Conservation (phyloP, 2,888 invertebrate species). For the Elegia similella region DNA sequence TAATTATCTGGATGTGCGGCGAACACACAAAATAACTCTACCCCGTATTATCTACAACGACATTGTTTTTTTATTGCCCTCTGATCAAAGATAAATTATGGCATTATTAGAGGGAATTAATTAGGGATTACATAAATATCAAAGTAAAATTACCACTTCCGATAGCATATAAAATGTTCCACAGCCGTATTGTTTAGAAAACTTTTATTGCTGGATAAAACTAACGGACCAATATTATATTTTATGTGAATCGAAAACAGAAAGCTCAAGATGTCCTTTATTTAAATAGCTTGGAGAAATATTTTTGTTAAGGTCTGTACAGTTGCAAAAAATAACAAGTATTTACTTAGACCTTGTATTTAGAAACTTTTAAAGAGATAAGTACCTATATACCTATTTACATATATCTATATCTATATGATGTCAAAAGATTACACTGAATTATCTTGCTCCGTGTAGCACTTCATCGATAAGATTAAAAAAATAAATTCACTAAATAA, state of each 20-base stretch:
- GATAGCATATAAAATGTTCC: no score
- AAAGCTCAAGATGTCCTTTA: not conserved
- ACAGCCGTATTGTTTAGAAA: no score
- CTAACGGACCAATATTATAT: constrained; percentile 9
- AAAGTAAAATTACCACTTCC: no score
- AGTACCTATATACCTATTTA: not conserved
- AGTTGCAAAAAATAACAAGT: not conserved
- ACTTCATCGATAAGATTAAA: constrained; percentile 14
- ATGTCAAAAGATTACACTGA: not conserved
- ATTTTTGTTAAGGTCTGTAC: not conserved
- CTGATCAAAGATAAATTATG: no score
- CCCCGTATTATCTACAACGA: no score
- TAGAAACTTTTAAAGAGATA: no score
- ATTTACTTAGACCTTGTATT: no score
- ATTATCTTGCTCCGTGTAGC: constrained; percentile 4
- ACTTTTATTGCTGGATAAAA: not conserved
- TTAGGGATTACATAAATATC: no score
- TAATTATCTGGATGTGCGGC: no score
- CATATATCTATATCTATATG: not conserved
- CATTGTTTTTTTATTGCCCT: no score
- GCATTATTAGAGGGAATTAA: no score
- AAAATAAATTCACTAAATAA: not conserved
- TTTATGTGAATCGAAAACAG: not conserved
- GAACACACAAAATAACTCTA: no score
- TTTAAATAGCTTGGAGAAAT: not conserved